Evolutionary conservation across 2,113 vertebrate species (phyloP).

Genomic region (Paramisgurnus dabryanus): DNA sequence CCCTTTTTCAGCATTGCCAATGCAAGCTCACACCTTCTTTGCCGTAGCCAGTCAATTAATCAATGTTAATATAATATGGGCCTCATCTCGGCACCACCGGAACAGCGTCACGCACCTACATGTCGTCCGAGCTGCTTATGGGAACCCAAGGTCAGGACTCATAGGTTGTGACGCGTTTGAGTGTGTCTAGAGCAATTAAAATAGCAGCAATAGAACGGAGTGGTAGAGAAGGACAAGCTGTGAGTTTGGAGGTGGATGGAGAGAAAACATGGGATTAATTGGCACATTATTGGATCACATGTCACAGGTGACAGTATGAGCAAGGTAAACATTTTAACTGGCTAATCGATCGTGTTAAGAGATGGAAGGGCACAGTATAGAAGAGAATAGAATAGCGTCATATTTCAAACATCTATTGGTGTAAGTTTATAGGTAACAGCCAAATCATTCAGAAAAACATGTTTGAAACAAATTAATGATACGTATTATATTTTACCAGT

Average conservation of each 20-base stretch:
- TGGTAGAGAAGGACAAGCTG: constrained; percentile 3
- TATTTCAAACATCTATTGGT: too few relatives aligned
- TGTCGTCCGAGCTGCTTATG: constrained; percentile 14
- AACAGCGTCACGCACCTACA: constrained; percentile 10
- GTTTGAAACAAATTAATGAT: too few relatives aligned
- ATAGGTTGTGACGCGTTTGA: constrained; percentile 24
- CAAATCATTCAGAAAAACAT: too few relatives aligned
- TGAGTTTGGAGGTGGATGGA: constrained; percentile 20
- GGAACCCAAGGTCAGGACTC: constrained; percentile 42
- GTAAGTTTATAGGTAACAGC: too few relatives aligned
- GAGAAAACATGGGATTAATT: constrained; percentile 49
- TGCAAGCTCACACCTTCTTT: constrained; percentile 50
- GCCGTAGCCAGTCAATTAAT: constrained; percentile 61
- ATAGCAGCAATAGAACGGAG: background rate
- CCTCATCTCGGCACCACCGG: constrained; percentile 25
- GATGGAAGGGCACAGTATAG: background rate
- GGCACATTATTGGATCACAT: constrained; percentile 48
- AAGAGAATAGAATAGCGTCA: background rate
- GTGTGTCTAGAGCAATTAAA: constrained; percentile 43
- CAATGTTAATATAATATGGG: constrained; percentile 68
- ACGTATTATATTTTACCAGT: too few relatives aligned
- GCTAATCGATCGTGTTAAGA: constrained; percentile 24
- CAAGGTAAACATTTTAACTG: constrained; percentile 40
- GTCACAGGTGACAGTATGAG: constrained; percentile 41
- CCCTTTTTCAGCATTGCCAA: constrained; percentile 22